phyloP scores from a whole-genome alignment of 2,797 vertebrate species.

The Hephaestus fuliginosus region DNA sequence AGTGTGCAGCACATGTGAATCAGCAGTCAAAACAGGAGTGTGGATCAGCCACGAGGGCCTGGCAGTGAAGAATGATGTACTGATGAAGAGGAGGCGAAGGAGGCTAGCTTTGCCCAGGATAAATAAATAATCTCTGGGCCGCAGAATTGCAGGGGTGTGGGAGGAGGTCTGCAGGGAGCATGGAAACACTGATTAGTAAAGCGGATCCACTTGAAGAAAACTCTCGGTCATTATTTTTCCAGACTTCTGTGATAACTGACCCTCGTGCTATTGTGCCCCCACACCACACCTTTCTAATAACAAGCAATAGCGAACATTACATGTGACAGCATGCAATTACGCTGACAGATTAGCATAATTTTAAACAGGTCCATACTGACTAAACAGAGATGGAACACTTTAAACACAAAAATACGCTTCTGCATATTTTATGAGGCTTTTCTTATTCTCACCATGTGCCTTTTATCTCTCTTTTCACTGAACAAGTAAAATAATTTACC shows the following conservation, averaged over 20 bases:
- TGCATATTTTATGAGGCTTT: conserved; percentile 12
- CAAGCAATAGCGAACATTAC: neutral
- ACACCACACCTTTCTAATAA: conserved; percentile 26
- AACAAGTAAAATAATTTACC: neutral
- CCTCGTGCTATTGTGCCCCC: conserved; percentile 2
- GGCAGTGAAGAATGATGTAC: conserved; percentile 4
- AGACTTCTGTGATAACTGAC: conserved; percentile 48
- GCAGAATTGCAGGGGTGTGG: conserved; percentile 69
- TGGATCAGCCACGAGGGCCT: conserved; percentile 14
- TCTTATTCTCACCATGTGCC: conserved; percentile 6
- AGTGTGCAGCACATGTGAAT: conserved; percentile 14
- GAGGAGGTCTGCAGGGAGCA: conserved; percentile 70
- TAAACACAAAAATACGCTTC: conserved; percentile 19
- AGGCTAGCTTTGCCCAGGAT: conserved; percentile 45
- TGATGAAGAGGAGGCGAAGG: conserved; percentile 32
- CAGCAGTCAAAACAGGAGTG: conserved; percentile 28
- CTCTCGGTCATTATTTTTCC: conserved; percentile 62
- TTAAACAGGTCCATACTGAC: conserved; percentile 2
- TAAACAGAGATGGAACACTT: conserved; percentile 6
- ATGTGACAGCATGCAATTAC: neutral
- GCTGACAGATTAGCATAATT: conserved; percentile 25
- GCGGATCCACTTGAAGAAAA: conserved; percentile 68
- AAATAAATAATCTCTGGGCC: conserved; percentile 69
- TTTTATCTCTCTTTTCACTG: conserved; percentile 5
- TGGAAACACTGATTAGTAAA: conserved; percentile 76